These are phyloP conservation scores for Semotilus atromaculatus DNA, from an alignment of 2,797 vertebrate genomes.

Conservation along the genomic window DNA sequence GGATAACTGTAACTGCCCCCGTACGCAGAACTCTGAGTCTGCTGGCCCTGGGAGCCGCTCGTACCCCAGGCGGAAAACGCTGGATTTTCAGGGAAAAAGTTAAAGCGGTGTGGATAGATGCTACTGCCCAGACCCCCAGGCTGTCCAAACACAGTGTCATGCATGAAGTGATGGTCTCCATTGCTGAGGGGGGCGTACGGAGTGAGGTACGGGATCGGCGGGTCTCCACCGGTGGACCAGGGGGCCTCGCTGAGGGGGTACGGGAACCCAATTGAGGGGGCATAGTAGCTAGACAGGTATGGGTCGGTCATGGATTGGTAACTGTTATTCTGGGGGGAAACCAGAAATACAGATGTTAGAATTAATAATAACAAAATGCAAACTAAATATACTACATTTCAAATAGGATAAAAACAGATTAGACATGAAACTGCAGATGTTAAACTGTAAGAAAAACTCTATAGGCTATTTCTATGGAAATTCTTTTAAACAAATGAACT, in stretches of 20 bases:
- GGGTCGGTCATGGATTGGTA: conserved; percentile 99
- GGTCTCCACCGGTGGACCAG: conserved; percentile 98
- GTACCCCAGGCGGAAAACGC: conserved; percentile 98
- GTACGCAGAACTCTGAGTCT: conserved; percentile 95
- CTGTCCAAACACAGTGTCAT: conserved; percentile 97
- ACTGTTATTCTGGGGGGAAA: conserved; percentile 88
- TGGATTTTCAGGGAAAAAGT: conserved; percentile 97
- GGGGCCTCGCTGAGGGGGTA: conserved; percentile 97
- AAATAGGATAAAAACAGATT: conserved; percentile 8
- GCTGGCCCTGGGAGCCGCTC: conserved; percentile 94
- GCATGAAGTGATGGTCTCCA: conserved; percentile 98
- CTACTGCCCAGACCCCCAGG: conserved; percentile 94
- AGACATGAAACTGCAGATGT: no score
- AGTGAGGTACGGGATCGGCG: conserved; percentile 95
- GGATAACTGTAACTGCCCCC: conserved; percentile 97
- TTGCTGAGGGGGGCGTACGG: conserved; percentile 98
- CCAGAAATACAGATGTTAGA: conserved; percentile 32
- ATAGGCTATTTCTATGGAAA: neutral
- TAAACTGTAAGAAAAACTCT: neutral
- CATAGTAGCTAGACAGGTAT: conserved; percentile 97
- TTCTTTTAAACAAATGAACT: neutral
- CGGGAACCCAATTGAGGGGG: conserved; percentile 95
- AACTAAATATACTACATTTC: neutral
- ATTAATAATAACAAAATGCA: conserved; percentile 12
- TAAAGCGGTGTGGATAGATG: conserved; percentile 94